Conservation (phyloP, 2,888 invertebrate species). For the Drosophila mercatorum region DNA sequence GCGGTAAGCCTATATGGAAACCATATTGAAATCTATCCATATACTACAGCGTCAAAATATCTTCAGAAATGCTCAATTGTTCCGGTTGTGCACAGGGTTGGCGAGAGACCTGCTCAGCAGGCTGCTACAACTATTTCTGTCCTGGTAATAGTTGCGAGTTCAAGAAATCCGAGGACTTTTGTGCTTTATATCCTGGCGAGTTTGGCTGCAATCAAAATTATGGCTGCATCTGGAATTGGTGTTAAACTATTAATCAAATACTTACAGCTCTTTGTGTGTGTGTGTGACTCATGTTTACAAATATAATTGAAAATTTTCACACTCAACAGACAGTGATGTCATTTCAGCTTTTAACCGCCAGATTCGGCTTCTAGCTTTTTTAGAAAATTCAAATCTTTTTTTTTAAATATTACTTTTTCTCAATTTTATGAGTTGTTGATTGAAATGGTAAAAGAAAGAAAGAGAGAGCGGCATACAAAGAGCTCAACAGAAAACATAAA, state of each 20-base stretch:
- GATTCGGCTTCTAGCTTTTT: no score
- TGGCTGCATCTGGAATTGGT: conserved; percentile 79
- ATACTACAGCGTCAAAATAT: background rate
- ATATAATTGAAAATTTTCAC: no score
- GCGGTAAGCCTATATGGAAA: conserved; percentile 39
- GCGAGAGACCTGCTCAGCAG: conserved; percentile 62
- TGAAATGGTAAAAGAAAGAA: no score
- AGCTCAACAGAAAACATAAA: no score
- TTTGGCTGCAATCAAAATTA: conserved; percentile 65
- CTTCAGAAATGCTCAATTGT: conserved; percentile 65
- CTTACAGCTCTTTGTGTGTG: no score
- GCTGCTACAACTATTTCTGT: conserved; percentile 73
- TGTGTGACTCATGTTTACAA: no score
- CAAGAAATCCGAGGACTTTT: conserved; percentile 63
- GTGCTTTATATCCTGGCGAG: conserved; percentile 64
- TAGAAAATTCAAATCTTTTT: no score
- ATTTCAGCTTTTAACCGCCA: no score
- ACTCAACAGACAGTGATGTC: no score
- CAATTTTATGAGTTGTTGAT: no score
- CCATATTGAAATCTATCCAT: background rate
- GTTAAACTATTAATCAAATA: background rate
- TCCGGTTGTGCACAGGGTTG: conserved; percentile 68
- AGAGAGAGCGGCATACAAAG: no score
- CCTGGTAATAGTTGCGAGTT: conserved; percentile 60
- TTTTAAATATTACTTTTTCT: no score